These are phyloP conservation scores for Netelia inedita DNA, from an alignment of 2,888 invertebrate species.

Conservation along the genomic window DNA sequence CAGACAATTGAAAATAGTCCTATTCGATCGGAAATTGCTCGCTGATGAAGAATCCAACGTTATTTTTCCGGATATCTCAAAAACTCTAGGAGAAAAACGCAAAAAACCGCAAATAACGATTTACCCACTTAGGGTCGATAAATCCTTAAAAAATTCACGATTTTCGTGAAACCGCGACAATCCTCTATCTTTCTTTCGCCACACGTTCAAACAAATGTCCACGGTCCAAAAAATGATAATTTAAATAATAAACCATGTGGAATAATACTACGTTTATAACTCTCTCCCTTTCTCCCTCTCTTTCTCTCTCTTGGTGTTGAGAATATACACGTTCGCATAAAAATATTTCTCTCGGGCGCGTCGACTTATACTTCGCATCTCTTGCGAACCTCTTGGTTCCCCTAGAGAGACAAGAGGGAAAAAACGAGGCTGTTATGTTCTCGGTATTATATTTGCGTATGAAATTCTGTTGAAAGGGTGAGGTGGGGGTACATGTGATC, in stretches of 20 bases:
- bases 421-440: conserved; percentile 21
- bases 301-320: not conserved
- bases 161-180: too few relatives aligned
- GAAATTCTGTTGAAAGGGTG: not conserved
- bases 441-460: conserved; percentile 17
- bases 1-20: too few relatives aligned
- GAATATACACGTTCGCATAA: conserved; percentile 69
- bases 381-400: not conserved
- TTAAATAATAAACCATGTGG: conserved; percentile 77
- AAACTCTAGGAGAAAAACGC: too few relatives aligned
- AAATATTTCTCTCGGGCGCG: conserved; percentile 65
- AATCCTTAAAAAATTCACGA: too few relatives aligned
- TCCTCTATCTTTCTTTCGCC: not conserved
- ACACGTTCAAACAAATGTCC: conserved; percentile 69
- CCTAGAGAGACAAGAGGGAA: not conserved
- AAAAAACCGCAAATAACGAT: too few relatives aligned
- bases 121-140: too few relatives aligned
- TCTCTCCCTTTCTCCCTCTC: not conserved
- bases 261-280: conserved; percentile 73
- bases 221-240: conserved; percentile 69
- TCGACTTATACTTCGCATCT: conserved; percentile 33
- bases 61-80: too few relatives aligned
- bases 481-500: too few relatives aligned
- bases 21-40: too few relatives aligned
- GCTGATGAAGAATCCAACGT: too few relatives aligned